Evolutionary conservation across 2,888 invertebrate species (phyloP).

Genomic region (Himalopsyche anomala): DNA sequence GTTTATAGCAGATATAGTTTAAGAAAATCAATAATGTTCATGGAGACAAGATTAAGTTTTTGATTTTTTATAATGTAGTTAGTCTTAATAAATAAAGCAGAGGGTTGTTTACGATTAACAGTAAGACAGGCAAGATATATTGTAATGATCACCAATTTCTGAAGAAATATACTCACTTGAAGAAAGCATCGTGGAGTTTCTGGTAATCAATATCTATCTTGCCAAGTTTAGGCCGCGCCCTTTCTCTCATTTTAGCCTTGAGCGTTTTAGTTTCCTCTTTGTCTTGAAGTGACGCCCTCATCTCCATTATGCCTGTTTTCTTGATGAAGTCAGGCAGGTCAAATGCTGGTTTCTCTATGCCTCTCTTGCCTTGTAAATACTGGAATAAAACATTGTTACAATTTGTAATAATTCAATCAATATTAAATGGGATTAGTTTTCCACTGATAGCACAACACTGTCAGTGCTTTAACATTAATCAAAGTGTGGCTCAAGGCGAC

Average conservation of each 20-base stretch:
- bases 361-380: constrained; percentile 96
- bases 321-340: constrained; percentile 99
- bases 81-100: too few relatives aligned
- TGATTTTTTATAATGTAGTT: background rate
- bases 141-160: too few relatives aligned
- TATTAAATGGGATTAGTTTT: background rate
- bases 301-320: constrained; percentile 99
- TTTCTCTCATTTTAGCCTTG: constrained; percentile 98
- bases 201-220: constrained; percentile 99
- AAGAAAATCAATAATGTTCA: too few relatives aligned
- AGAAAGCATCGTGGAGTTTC: constrained; percentile 99
- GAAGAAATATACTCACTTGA: constrained; percentile 79
- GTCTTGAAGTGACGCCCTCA: constrained; percentile 98
- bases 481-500: too few relatives aligned
- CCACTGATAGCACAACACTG: background rate
- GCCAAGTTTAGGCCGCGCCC: constrained; percentile 97
- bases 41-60: background rate
- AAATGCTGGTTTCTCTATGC: constrained; percentile 99
- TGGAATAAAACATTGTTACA: constrained; percentile 66
- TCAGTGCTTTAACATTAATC: too few relatives aligned
- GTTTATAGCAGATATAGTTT: too few relatives aligned
- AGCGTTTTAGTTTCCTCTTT: constrained; percentile 96
- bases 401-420: background rate
- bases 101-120: too few relatives aligned
- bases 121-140: too few relatives aligned